Conservation (phyloP, 1,140 invertebrate species). For the Anadara kagoshimensis region DNA sequence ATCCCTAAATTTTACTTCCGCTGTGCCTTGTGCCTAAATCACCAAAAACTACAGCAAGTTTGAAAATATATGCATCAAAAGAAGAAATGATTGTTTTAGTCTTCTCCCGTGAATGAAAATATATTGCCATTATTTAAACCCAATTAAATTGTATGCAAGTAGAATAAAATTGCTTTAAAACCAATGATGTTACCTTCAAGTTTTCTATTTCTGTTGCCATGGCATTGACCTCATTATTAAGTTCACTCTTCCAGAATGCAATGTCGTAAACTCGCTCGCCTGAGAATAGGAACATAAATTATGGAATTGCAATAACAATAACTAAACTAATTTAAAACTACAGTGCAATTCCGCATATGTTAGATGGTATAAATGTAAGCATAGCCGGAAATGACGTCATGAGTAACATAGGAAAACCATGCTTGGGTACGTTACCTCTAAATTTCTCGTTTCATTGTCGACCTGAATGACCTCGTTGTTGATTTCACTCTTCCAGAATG, state of each 20-base stretch:
- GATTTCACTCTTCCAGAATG: conserved; percentile 93
- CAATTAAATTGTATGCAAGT: no score
- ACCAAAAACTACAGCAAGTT: no score
- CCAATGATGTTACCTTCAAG: conserved; percentile 63
- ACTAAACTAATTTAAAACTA: background rate
- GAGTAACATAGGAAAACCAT: background rate
- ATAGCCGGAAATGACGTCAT: conserved; percentile 2
- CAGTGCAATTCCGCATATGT: background rate
- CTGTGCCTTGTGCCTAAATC: no score
- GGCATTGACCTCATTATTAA: conserved; percentile 87
- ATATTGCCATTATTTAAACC: no score
- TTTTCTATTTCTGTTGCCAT: conserved; percentile 87
- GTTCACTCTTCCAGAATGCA: conserved; percentile 95
- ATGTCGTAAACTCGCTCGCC: conserved; percentile 94
- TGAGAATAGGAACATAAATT: conserved; percentile 67
- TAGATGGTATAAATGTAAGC: background rate
- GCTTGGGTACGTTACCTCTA: conserved; percentile 56
- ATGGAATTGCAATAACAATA: background rate
- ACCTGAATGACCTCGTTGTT: conserved; percentile 87
- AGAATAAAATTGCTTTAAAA: no score
- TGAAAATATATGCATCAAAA: no score
- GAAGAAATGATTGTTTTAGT: no score
- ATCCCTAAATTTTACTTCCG: no score
- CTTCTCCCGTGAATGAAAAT: no score
- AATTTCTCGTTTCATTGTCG: conserved; percentile 84